Conservation (phyloP, 2,888 invertebrate species). For the Criorhina ranunculi region DNA sequence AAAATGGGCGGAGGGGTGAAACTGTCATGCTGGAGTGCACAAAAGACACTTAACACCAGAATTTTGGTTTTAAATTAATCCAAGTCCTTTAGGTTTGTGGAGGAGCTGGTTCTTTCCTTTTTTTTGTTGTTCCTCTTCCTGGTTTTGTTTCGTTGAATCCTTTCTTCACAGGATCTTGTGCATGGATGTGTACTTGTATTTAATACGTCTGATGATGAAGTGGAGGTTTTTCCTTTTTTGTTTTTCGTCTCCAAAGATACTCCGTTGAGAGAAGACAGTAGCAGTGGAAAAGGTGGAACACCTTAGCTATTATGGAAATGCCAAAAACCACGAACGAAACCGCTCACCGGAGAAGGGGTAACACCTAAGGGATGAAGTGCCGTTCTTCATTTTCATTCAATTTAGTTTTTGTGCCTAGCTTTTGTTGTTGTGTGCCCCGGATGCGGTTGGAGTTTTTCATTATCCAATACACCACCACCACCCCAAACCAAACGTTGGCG, state of each 20-base stretch:
- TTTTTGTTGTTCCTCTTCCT: constrained; percentile 30
- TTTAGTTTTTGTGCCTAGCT: constrained; percentile 66
- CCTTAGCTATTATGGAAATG: constrained; percentile 75
- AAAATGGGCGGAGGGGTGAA: constrained; percentile 26
- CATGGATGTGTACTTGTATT: constrained; percentile 67
- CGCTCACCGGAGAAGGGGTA: constrained; percentile 34
- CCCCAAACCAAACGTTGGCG: constrained; percentile 11
- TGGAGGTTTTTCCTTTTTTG: constrained; percentile 41
- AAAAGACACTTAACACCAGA: constrained; percentile 77
- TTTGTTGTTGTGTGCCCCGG: constrained; percentile 54
- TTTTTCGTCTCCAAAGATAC: constrained; percentile 57
- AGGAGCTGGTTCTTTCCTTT: constrained; percentile 31
- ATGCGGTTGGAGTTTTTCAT: constrained; percentile 74
- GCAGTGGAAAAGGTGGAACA: constrained; percentile 66
- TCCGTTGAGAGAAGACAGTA: constrained; percentile 52
- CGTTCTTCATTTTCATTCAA: constrained; percentile 77
- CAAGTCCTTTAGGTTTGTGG: constrained; percentile 69
- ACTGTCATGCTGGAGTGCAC: constrained; percentile 74
- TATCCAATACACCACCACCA: constrained; percentile 66
- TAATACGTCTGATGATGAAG: constrained; percentile 67
- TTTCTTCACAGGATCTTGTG: constrained; percentile 61
- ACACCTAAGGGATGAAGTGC: constrained; percentile 68
- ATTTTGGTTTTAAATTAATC: constrained; percentile 77
- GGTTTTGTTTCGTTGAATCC: constrained; percentile 67
- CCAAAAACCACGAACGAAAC: constrained; percentile 73